A percentile compares a stretch with the other conserved stretches of the same genome.
These are phyloP conservation scores for Ctenopoma kingsleyae DNA, from an alignment of 2,797 vertebrate genomes.

Conservation along the genomic window DNA sequence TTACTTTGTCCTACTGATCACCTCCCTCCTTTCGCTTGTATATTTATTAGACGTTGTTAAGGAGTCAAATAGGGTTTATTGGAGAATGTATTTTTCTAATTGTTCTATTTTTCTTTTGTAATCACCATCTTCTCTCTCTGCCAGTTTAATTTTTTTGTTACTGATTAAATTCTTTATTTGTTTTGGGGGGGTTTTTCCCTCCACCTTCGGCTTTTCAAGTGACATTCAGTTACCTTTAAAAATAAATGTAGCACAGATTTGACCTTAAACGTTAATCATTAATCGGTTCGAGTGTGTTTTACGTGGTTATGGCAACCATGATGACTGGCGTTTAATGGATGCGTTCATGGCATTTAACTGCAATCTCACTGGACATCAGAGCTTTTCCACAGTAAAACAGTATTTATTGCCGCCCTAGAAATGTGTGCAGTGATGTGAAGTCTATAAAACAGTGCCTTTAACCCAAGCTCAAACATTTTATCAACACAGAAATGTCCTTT, in stretches of 20 bases:
- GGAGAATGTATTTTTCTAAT: background rate
- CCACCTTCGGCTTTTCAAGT: background rate
- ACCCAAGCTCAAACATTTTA: background rate
- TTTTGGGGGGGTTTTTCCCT: background rate
- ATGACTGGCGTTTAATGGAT: background rate
- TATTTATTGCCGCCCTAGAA: background rate
- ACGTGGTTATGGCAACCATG: background rate
- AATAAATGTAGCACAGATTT: background rate
- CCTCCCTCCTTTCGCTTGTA: slow-evolving; percentile 38
- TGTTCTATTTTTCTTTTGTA: background rate
- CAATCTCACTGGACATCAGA: background rate
- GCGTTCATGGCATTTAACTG: background rate
- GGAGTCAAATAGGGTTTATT: slow-evolving; percentile 25
- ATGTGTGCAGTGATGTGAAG: background rate
- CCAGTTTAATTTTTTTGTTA: background rate
- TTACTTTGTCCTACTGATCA: slow-evolving; percentile 57
- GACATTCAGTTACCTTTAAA: background rate
- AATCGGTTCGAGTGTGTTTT: background rate
- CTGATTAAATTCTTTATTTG: background rate
- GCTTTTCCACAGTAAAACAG: background rate
- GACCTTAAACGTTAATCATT: background rate
- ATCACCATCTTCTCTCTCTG: background rate
- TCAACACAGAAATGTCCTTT: background rate
- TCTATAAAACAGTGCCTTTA: background rate
- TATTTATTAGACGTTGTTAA: slow-evolving; percentile 23